Base-by-base conservation (phyloP, 2,797 vertebrate genomes). In the Platyrinchus mystaceus region DNA sequence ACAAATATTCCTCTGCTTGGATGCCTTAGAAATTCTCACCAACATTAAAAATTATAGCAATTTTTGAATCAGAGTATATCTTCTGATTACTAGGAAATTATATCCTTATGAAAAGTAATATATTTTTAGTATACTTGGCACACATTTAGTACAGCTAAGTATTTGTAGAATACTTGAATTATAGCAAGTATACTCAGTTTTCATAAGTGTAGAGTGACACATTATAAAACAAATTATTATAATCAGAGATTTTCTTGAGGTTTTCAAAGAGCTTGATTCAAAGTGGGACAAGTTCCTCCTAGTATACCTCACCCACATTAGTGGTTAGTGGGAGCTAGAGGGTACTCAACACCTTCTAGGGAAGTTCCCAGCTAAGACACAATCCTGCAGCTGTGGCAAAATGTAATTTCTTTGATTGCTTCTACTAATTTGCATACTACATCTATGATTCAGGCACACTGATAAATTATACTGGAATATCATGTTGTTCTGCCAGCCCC, bases 71-170 rank as follows among this genome's bases (percentile, higher is more conserved):
- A 93, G 73, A 91, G 37, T 67, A 9, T 79, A 86, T 91, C 85
- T 96, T 91, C 93, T 97, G 95, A 97, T 96, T 96, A 97, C 94
- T 88, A 88, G 89, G 80, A 96, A 96, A 97, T 97, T 96, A 94
- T 76, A 95, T 82, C 84, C 95, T 96, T 93, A 90, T 53, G 87
- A 90, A 96, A 96, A 97, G 76, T 90, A 96, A 93, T 77, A 53
- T 96, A 96, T 96, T 96, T 97, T 97, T 96, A 94, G 96, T 91
- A 79, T 90, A 86, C 94, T 97, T 96, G 89, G 92, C 92, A 92
- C 79, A 88, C 69, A 94, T 96, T 94, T 90, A 79, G 87, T 79
- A 43, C 70, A 90, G 92, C 74, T 90, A 96, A 96, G 89, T 93
- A 81, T 89, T 87, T 95, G 94, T 94, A 96, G 94, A 84, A 96